Conservation (phyloP, 2,113 vertebrate species). For the Hypocryptadius cinnamomeus region DNA sequence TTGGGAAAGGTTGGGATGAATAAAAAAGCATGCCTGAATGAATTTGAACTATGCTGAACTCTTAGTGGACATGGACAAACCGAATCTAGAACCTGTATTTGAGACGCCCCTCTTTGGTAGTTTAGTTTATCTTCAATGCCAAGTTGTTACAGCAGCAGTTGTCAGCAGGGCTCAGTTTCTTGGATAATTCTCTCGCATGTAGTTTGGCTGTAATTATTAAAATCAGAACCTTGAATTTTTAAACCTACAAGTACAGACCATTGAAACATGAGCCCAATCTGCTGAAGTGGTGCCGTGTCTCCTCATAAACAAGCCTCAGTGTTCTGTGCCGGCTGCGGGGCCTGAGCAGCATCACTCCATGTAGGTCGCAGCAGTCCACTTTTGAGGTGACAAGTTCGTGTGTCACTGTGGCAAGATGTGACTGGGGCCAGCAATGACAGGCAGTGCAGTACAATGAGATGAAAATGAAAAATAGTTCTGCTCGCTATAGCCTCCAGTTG, state of each 20-base stretch:
- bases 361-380: not conserved
- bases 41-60: not conserved
- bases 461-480: not conserved
- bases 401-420: not conserved
- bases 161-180: not conserved
- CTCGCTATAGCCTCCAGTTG: not conserved
- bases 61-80: not conserved
- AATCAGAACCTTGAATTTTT: not conserved
- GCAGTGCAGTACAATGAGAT: not conserved
- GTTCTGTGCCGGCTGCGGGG: not conserved
- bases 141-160: not conserved
- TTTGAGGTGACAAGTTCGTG: not conserved
- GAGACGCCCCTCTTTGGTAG: not conserved
- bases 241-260: not conserved
- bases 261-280: not conserved
- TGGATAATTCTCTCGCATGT: not conserved
- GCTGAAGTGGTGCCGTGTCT: not conserved
- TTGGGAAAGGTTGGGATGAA: not conserved
- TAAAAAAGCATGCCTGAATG: not conserved
- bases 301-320: not conserved
- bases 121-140: not conserved
- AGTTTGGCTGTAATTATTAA: not conserved
- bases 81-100: not conserved
- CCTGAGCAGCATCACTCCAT: fast-evolving
- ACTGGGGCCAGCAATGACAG: not conserved